Evolutionary conservation across 2,888 invertebrate species (phyloP).

Genomic region (Belgica antarctica): DNA sequence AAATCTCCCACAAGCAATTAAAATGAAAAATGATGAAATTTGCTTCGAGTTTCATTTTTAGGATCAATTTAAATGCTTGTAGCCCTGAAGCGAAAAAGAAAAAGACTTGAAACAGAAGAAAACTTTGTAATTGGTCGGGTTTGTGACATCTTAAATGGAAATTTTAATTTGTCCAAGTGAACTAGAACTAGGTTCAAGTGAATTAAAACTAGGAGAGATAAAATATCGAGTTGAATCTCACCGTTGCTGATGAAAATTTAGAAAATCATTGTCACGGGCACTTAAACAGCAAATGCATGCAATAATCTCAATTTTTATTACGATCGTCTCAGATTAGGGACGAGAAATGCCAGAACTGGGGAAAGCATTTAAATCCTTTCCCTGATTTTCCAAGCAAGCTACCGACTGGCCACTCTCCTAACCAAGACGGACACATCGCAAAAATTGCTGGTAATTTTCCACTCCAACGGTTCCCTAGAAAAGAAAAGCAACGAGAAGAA

Average conservation of each 20-base stretch:
- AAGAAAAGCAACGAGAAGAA: neutral
- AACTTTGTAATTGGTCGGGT: no score
- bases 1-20: neutral
- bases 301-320: no score
- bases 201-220: neutral
- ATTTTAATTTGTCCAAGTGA: no score
- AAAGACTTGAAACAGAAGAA: no score
- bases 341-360: slow-evolving; percentile 26
- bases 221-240: neutral
- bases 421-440: neutral
- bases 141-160: no score
- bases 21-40: neutral
- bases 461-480: slow-evolving; percentile 23
- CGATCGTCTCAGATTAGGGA: slow-evolving; percentile 16
- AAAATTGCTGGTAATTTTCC: slow-evolving; percentile 41
- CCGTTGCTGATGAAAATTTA: neutral
- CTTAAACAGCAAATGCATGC: no score
- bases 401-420: neutral
- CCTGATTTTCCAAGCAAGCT: neutral
- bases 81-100: neutral
- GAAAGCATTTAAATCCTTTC: slow-evolving; percentile 42
- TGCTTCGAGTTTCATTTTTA: neutral
- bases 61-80: neutral
- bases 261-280: neutral
- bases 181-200: neutral